phyloP scores from a whole-genome alignment of 2,888 invertebrate species.

The Synergus japonicus region DNA sequence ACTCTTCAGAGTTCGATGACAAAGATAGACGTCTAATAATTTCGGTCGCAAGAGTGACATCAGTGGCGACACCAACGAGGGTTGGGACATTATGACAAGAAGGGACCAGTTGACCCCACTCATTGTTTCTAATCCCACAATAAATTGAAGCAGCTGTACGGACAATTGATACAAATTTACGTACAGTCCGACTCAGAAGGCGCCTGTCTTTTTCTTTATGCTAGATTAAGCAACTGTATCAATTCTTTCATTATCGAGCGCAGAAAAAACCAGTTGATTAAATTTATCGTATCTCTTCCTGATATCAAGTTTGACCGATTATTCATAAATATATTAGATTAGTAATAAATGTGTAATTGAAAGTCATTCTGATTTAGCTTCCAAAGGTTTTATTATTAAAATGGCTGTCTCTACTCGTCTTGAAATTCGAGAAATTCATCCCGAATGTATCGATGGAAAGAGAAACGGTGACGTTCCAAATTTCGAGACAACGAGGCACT shows the following conservation, averaged over 20 bases:
- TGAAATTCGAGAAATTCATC: too few relatives aligned
- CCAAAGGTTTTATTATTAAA: too few relatives aligned
- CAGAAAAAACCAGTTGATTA: background rate
- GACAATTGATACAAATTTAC: slow-evolving; percentile 77
- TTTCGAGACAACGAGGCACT: too few relatives aligned
- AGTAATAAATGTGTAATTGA: too few relatives aligned
- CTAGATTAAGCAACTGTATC: background rate
- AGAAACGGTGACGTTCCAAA: too few relatives aligned
- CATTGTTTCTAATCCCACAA: slow-evolving; percentile 77
- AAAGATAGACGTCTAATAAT: slow-evolving; percentile 48
- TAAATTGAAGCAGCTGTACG: slow-evolving; percentile 77
- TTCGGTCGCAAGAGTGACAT: slow-evolving; percentile 62
- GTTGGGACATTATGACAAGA: slow-evolving; percentile 71
- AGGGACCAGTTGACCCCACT: slow-evolving; percentile 76
- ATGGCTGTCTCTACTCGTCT: too few relatives aligned
- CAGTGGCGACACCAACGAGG: slow-evolving; percentile 66
- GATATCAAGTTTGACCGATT: background rate
- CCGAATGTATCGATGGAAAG: too few relatives aligned
- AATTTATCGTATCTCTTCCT: background rate
- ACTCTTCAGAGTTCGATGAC: slow-evolving; percentile 41
- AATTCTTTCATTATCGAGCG: background rate
- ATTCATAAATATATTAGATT: background rate
- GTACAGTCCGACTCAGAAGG: slow-evolving; percentile 73
- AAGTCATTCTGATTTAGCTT: too few relatives aligned
- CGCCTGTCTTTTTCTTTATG: slow-evolving; percentile 42